Evolutionary conservation across 1,140 invertebrate species (phyloP).

Genomic region (Heliothis virescens): DNA sequence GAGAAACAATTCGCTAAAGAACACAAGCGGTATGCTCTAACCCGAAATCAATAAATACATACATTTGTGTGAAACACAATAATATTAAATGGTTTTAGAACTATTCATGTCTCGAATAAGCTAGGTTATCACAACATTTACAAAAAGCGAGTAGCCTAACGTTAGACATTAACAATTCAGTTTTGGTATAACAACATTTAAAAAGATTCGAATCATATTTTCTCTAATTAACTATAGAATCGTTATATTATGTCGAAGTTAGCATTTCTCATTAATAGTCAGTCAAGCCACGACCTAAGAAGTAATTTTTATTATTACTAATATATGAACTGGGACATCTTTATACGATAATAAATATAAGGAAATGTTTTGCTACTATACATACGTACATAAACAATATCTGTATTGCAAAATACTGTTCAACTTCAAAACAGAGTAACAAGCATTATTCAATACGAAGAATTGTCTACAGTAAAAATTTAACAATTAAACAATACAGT

Average conservation of each 20-base stretch:
- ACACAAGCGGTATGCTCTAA: conserved; percentile 43
- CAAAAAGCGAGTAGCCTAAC: conserved; percentile 62
- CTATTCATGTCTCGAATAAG: conserved; percentile 47
- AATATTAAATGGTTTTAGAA: conserved; percentile 34
- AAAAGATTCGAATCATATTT: conserved; percentile 73
- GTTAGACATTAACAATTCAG: conserved; percentile 61
- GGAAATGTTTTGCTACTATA: conserved; percentile 45
- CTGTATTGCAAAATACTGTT: conserved; percentile 32
- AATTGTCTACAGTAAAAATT: conserved; percentile 28
- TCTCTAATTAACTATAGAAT: conserved; percentile 66
- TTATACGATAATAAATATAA: conserved; percentile 49
- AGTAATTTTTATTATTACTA: conserved; percentile 45
- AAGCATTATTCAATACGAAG: conserved; percentile 22
- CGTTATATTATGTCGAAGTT: conserved; percentile 57
- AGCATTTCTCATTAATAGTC: conserved; percentile 56
- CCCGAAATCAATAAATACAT: conserved; percentile 27
- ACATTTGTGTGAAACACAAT: conserved; percentile 29
- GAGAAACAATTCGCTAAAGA: conserved; percentile 36
- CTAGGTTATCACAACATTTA: conserved; percentile 68
- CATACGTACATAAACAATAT: conserved; percentile 31
- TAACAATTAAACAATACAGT: conserved; percentile 25
- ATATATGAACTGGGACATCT: conserved; percentile 54
- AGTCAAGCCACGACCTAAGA: conserved; percentile 61
- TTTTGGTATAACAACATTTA: conserved; percentile 70
- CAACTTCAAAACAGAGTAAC: conserved; percentile 21